Evolutionary conservation across 1,140 invertebrate species (phyloP).

Genomic region (Scaptodrosophila lebanonensis): DNA sequence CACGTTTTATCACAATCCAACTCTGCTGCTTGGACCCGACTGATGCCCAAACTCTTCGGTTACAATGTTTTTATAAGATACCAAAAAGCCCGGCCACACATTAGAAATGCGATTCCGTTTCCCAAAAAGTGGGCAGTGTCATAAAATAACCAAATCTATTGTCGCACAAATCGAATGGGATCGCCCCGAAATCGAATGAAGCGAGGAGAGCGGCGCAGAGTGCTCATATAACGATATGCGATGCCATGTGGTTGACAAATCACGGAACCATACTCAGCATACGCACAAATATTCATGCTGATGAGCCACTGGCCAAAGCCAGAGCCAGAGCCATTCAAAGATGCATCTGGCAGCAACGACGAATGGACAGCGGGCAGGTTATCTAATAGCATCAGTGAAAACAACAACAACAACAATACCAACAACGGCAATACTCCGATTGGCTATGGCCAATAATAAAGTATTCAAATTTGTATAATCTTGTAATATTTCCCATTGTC

Average conservation of each 20-base stretch:
- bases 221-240: slow-evolving; percentile 7
- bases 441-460: slow-evolving; percentile 20
- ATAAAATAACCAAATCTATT: slow-evolving; percentile 60
- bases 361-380: slow-evolving; percentile 30
- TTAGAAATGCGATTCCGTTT: slow-evolving; percentile 34
- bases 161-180: slow-evolving; percentile 25
- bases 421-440: too few relatives aligned
- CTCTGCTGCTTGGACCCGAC: slow-evolving; percentile 39
- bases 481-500: slow-evolving; percentile 48
- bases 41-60: slow-evolving; percentile 34
- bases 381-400: too few relatives aligned
- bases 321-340: slow-evolving; percentile 30
- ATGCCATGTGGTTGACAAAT: slow-evolving; percentile 54
- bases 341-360: slow-evolving; percentile 30
- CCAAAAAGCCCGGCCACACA: slow-evolving; percentile 5
- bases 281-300: slow-evolving; percentile 8
- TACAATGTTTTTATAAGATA: slow-evolving; percentile 61
- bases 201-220: too few relatives aligned
- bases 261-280: slow-evolving; percentile 55
- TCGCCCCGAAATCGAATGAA: too few relatives aligned
- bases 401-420: too few relatives aligned
- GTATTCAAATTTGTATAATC: slow-evolving; percentile 54
- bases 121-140: slow-evolving; percentile 38
- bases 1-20: slow-evolving; percentile 6
- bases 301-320: neutral